phyloP scores from a whole-genome alignment of 2,797 vertebrate genomes.

The Malacoctenus gilli region DNA sequence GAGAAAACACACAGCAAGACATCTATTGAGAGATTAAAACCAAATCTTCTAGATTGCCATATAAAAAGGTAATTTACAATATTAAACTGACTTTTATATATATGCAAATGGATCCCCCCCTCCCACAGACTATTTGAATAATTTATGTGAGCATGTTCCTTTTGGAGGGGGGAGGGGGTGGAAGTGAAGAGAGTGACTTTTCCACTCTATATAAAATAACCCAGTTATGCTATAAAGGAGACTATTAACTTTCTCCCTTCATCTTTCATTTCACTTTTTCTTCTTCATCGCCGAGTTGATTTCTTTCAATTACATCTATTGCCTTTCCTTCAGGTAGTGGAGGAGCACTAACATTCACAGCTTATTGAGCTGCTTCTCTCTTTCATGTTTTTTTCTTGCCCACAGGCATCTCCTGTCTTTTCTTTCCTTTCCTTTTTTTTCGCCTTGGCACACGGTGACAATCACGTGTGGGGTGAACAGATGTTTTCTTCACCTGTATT shows the following conservation, averaged over 20 bases:
- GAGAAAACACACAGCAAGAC: constrained; percentile 55
- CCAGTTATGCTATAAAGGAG: constrained; percentile 66
- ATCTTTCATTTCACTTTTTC: constrained; percentile 41
- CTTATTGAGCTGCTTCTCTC: constrained; percentile 58
- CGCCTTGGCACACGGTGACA: too few species aligned
- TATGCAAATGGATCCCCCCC: constrained; percentile 81
- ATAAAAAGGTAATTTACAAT: constrained; percentile 78
- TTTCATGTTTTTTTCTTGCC: constrained; percentile 28
- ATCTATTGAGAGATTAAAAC: constrained; percentile 78
- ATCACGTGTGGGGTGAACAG: too few species aligned
- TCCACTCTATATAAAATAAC: constrained; percentile 49
- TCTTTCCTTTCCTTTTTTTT: too few species aligned
- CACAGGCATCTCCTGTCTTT: constrained; percentile 14
- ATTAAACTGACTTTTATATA: constrained; percentile 81
- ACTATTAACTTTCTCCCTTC: constrained; percentile 50
- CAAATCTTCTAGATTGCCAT: constrained; percentile 70
- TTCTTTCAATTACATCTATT: constrained; percentile 67
- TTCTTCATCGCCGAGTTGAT: too few species aligned
- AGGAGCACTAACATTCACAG: constrained; percentile 36
- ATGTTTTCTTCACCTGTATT: too few species aligned
- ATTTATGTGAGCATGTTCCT: too few species aligned
- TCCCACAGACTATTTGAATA: too few species aligned
- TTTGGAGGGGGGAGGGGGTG: constrained; percentile 6
- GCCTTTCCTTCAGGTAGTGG: constrained; percentile 44
- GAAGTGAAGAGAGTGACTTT: constrained; percentile 40